Percentiles rank a stretch among this genome's conserved stretches.
Evolutionary conservation across 2,113 vertebrate species (phyloP).

Genomic region (Chunga burmeisteri): DNA sequence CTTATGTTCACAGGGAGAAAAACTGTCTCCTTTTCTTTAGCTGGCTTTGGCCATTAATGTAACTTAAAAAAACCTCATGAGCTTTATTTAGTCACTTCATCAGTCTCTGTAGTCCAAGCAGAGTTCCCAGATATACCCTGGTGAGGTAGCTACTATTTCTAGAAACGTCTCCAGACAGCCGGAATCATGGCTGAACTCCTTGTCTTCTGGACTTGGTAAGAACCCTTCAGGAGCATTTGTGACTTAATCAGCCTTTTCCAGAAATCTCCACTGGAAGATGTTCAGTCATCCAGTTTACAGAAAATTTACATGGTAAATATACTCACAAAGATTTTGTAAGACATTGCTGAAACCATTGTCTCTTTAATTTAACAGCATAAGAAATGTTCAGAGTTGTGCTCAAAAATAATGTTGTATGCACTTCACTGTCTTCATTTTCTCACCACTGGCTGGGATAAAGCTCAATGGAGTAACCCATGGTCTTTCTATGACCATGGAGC

Average conservation of each 20-base stretch:
- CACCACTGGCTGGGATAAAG: neutral
- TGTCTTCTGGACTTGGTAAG: neutral
- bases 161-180: neutral
- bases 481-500: neutral
- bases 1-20: neutral
- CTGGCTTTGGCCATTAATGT: neutral
- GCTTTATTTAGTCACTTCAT: neutral
- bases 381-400: neutral
- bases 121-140: neutral
- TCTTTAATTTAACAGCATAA: neutral
- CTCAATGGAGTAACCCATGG: neutral
- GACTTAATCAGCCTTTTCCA: neutral
- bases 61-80: neutral
- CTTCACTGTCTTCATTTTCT: neutral
- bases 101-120: neutral
- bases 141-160: neutral
- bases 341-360: neutral
- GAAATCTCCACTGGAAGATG: neutral
- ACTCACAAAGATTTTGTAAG: neutral
- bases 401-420: neutral
- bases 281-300: neutral
- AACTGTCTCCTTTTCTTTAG: neutral
- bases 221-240: neutral
- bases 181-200: neutral
- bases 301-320: neutral